Conservation (phyloP, 2,797 vertebrate species). For the Acipenser transmontanus region DNA sequence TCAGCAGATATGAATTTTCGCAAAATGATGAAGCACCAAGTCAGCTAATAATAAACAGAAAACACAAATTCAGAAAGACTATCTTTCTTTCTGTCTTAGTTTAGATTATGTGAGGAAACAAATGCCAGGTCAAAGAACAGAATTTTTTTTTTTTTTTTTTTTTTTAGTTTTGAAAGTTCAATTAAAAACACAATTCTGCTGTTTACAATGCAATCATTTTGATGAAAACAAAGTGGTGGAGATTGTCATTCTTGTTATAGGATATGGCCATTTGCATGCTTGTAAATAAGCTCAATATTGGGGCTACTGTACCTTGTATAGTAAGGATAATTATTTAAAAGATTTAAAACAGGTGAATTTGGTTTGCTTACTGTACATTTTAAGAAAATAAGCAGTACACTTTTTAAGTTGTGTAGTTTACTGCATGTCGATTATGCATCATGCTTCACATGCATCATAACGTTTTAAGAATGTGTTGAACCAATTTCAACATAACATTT, state of each 20-base stretch:
- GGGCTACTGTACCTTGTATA: too few relatives aligned
- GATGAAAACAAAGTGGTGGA: conserved; percentile 29
- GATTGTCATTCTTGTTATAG: neutral
- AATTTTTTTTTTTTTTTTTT: conserved; percentile 24
- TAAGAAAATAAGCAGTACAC: conserved; percentile 3
- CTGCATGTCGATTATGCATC: too few relatives aligned
- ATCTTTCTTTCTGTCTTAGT: conserved; percentile 37
- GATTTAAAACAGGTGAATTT: conserved; percentile 1
- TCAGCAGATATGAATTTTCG: conserved; percentile 73
- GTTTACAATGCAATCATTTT: conserved; percentile 65
- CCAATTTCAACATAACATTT: conserved; percentile 1
- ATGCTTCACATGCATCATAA: too few relatives aligned
- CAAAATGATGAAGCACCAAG: conserved; percentile 64
- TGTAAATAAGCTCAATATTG: neutral
- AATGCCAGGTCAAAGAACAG: conserved; percentile 52
- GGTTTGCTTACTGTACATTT: neutral
- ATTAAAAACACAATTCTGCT: conserved; percentile 72
- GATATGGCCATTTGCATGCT: neutral
- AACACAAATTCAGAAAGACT: conserved; percentile 52
- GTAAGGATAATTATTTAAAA: too few relatives aligned
- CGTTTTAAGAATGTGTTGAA: neutral
- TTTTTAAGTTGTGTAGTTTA: neutral
- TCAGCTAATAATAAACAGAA: conserved; percentile 67
- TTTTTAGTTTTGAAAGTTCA: conserved; percentile 48
- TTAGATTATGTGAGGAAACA: conserved; percentile 49